A percentile compares a stretch with the other conserved stretches of the same genome.
Evolutionary conservation across 2,113 vertebrate genomes (phyloP).

Genomic region (Tyrannus savana): DNA sequence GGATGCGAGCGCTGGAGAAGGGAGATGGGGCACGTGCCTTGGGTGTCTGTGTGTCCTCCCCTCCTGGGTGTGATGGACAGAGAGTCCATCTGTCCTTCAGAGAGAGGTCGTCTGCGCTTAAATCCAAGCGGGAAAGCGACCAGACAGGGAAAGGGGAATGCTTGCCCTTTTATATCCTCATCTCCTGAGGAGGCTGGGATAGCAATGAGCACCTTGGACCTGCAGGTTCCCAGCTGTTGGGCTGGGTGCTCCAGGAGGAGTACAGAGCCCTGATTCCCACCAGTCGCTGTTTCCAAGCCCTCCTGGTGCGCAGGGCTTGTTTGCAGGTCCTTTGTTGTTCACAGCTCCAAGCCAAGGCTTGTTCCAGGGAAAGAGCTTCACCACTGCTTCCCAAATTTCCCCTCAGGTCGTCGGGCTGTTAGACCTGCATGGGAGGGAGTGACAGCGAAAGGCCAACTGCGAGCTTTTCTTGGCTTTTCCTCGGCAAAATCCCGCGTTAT

Average conservation of each 20-base stretch:
- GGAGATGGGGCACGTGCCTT: background rate
- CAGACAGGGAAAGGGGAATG: background rate
- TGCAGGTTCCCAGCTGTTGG: background rate
- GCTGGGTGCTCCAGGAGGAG: background rate
- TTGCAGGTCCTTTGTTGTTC: background rate
- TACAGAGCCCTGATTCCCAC: background rate
- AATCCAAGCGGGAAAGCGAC: accelerated
- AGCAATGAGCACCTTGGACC: background rate
- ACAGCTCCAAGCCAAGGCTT: background rate
- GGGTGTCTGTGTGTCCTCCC: background rate
- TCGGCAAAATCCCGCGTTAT: accelerated
- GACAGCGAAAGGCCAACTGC: background rate
- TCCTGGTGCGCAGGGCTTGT: background rate
- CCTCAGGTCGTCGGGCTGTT: accelerated
- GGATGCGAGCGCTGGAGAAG: background rate
- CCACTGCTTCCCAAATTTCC: background rate
- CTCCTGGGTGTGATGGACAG: background rate
- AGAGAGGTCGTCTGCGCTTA: background rate
- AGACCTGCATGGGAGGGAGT: background rate
- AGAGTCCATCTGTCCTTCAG: background rate
- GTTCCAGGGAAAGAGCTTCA: background rate
- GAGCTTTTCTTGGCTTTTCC: background rate
- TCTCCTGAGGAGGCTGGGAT: background rate
- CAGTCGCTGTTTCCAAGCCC: background rate
- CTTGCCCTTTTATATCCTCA: background rate